Evolutionary conservation across 2,797 vertebrate genomes (phyloP).

Genomic region (Catharus ustulatus): DNA sequence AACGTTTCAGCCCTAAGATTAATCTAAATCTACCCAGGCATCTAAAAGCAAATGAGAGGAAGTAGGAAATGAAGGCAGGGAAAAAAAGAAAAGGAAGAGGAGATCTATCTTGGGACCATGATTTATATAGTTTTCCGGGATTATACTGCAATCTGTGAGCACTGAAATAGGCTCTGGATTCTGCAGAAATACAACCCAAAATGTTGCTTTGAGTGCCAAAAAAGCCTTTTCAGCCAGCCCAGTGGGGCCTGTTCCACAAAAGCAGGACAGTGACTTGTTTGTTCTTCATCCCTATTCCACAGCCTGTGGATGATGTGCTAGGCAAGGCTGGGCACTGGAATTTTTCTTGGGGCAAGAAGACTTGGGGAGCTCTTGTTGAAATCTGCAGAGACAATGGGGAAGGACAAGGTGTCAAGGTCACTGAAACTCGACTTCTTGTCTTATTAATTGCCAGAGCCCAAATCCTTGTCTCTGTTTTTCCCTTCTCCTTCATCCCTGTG

Average conservation of each 20-base stretch:
- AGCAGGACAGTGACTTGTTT: neutral
- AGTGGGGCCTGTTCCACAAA: neutral
- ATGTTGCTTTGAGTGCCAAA: neutral
- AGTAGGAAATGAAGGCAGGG: constrained; percentile 8
- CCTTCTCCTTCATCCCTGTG: neutral
- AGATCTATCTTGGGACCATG: neutral
- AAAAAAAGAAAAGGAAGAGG: neutral
- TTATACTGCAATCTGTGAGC: neutral
- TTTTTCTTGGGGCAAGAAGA: neutral
- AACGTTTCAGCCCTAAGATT: constrained; percentile 27
- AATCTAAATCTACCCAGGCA: constrained; percentile 52
- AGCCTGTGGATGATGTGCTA: accelerated
- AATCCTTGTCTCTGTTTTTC: neutral
- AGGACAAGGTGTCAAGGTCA: neutral
- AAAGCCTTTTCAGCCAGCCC: neutral
- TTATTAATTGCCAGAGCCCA: neutral
- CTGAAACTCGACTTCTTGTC: neutral
- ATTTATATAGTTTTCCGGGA: neutral
- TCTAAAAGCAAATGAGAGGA: constrained; percentile 50
- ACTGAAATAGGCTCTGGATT: neutral
- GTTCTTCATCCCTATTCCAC: neutral
- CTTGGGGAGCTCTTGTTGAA: neutral
- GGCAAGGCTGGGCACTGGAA: too few relatives aligned
- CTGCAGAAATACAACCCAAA: neutral
- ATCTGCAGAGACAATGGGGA: neutral